phyloP scores from a whole-genome alignment of 2,797 vertebrate species.

The Mormyrus proboscirostris region DNA sequence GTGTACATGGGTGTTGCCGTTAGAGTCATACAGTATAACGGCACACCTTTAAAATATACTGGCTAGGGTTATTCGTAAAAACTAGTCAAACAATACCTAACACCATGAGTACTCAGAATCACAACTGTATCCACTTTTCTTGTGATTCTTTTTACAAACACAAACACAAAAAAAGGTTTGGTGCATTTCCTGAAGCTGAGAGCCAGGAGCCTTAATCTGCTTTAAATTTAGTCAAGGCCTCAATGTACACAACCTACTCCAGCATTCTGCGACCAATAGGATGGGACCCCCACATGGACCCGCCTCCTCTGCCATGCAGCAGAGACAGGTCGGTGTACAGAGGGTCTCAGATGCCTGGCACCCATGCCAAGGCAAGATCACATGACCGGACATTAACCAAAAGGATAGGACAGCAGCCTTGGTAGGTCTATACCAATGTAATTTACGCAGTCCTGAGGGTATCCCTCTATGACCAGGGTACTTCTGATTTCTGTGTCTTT shows the following conservation, averaged over 20 bases:
- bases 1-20: neutral
- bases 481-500: neutral
- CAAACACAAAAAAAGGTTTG: neutral
- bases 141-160: neutral
- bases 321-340: neutral
- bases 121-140: neutral
- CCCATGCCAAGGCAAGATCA: neutral
- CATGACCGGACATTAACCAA: neutral
- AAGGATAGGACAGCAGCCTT: neutral
- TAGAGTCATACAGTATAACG: neutral
- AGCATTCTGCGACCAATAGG: neutral
- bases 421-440: neutral
- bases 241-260: neutral
- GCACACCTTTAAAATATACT: neutral
- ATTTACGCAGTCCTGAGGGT: neutral
- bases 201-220: neutral
- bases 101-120: neutral
- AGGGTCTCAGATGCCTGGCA: neutral
- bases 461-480: neutral
- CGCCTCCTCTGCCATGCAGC: neutral
- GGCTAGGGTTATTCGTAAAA: neutral
- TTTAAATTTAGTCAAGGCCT: neutral
- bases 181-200: neutral
- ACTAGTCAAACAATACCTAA: neutral
- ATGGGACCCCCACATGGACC: neutral